phyloP scores from a whole-genome alignment of 2,797 vertebrate species.

The Myripristis murdjan region DNA sequence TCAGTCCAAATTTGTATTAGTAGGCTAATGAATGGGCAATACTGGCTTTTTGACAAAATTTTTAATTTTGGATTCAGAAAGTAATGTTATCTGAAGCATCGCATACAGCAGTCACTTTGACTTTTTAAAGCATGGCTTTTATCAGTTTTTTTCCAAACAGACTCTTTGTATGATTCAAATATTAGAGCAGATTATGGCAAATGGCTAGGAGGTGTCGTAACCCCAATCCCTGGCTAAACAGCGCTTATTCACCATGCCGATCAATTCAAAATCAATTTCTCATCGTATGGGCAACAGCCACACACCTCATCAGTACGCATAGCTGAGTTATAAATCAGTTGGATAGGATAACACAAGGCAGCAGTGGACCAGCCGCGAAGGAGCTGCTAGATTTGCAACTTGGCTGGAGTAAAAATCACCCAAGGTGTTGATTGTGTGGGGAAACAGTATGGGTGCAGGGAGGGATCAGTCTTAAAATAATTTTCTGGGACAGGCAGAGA shows the following conservation, averaged over 20 bases:
- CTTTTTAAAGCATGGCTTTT: too few species aligned
- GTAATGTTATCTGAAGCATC: too few species aligned
- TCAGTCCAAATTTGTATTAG: too few species aligned
- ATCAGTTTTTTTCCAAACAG: too few species aligned
- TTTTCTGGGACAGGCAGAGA: slow-evolving; percentile 55
- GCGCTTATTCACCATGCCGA: slow-evolving; percentile 15
- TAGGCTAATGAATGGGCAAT: too few species aligned
- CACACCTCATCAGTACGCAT: slow-evolving; percentile 21
- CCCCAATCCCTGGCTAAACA: not conserved
- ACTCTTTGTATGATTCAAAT: too few species aligned
- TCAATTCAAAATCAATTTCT: slow-evolving; percentile 60
- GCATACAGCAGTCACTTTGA: too few species aligned
- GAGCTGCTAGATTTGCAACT: slow-evolving; percentile 53
- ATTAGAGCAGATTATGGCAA: not conserved
- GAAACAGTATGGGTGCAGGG: slow-evolving; percentile 6
- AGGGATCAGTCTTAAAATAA: slow-evolving; percentile 60
- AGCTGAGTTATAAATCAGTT: slow-evolving; percentile 42
- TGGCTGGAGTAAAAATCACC: slow-evolving; percentile 47
- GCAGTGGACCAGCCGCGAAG: not conserved
- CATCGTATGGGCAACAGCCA: slow-evolving; percentile 20
- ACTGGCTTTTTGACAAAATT: too few species aligned
- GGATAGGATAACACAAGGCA: slow-evolving; percentile 1
- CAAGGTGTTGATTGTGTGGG: slow-evolving; percentile 38
- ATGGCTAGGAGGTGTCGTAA: not conserved
- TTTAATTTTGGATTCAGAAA: too few species aligned